Base-by-base conservation (phyloP, 2,797 vertebrate species). In the Poliocrania exsul region DNA sequence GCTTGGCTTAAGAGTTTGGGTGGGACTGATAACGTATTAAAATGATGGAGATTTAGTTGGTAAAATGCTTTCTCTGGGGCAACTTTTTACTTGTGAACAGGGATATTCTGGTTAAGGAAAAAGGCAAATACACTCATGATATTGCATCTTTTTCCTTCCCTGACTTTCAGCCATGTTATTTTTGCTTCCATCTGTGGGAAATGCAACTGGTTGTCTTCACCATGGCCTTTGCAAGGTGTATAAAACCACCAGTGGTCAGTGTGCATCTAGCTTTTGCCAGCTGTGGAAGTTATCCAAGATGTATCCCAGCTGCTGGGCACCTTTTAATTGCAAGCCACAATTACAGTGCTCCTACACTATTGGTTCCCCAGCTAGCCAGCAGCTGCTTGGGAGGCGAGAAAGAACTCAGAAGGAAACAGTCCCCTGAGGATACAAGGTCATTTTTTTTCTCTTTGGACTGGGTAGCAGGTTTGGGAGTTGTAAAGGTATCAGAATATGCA, bases 401-500 rank as follows among this genome's bases (percentile, higher is more conserved):
- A 9, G 40, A 67, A 8, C 29, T 53, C 24, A 6, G 6, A 14
- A 28, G 53, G 16, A 71, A 31, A 11, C 8, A 31, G 24, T 53
- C 74, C 16, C 57, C 53, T 58, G 57, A 47, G 54, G 53, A 23
- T n/a, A 17, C 11, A 17, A 66, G 17, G n/a, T 50, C 0, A 9
- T 21, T 77, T 81, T 67, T 5, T 37, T 40, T 31, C 2, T 64
- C 26, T 61, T 65, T 38, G 38, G 72, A 13, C 17, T 50, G 35
- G 9, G 40, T 28, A 14, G 37, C 4, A 16, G 29, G 16, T 20
- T 29, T 77, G 40, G 60, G 72, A 70, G 12, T 6, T 73, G 17
- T 46, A 67, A 8, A 0, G 0, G 5, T 46, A 37, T 28, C 23
- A 23, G 40, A 37, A 49, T 29, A 21, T 56, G 18, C 7, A 53